Conservation (phyloP, 2,113 vertebrate genomes). For the Cinclus cinclus region DNA sequence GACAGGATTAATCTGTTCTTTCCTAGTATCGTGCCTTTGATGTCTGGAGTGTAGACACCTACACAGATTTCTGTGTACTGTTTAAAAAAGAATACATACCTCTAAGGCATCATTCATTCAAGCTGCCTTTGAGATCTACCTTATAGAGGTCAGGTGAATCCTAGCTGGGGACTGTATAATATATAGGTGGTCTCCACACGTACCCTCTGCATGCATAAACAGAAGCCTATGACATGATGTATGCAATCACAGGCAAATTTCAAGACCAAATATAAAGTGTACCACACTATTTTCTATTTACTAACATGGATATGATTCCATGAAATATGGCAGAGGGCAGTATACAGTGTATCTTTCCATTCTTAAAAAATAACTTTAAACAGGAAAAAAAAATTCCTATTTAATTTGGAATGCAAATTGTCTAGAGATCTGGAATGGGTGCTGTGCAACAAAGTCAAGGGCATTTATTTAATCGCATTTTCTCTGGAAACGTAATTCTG, state of each 20-base stretch:
- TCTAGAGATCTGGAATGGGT: background rate
- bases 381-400: background rate
- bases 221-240: background rate
- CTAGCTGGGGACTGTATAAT: too few species aligned
- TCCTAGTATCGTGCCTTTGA: background rate
- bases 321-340: background rate
- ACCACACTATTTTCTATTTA: background rate
- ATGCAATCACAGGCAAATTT: background rate
- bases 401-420: background rate
- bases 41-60: background rate
- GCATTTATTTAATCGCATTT: background rate
- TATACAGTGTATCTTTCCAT: background rate
- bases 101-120: background rate
- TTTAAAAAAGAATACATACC: background rate
- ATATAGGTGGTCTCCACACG: fast-evolving
- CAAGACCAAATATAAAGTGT: background rate
- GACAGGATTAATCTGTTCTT: background rate
- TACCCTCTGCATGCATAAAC: background rate
- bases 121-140: background rate
- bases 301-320: background rate
- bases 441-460: background rate
- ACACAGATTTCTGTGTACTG: background rate
- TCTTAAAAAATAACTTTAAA: background rate
- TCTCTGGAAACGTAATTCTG: background rate
- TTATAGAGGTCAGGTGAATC: background rate